Base-by-base conservation (phyloP, 2,888 invertebrate genomes). In the Argyra leucocephala region DNA sequence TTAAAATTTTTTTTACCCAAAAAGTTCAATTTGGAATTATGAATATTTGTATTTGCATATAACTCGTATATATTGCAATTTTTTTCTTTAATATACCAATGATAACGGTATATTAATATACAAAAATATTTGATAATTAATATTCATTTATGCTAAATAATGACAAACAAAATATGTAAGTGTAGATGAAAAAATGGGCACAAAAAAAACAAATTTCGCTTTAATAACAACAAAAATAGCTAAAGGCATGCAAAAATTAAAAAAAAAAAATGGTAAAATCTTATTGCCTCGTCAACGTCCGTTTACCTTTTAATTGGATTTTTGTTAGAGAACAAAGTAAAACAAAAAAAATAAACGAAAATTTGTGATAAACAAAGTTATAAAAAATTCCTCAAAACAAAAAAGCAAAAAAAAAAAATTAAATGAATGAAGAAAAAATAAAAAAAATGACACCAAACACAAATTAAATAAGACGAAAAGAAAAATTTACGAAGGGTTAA, bases 101-200 rank as follows among this genome's bases (percentile, higher is more conserved):
- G 31, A 31, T 31, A 10, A 31, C 31, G 31, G 31, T 31, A n/a
- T n/a, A 48, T 48, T 2, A 48, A 48, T 48, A 48, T 18, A 48
- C 48, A 48, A 18, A 48, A 48, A 18, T 48, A 48, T 48, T 18
- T 48, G 48, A 48, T 48, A 48, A 48, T 48, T 48, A 48, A 48
- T 48, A 48, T 48, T 48, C 48, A 48, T 48, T 48, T 48, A 48
- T 48, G 48, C n/a, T 48, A 48, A 48, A 48, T 48, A 48, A 48
- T 48, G 48, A 48, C 18, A 18, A n/a, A 48, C 48, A 48, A 48
- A 48, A 48, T 48, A 48, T 48, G 2, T 48, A 31, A 31, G 6
- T n/a, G 10, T 31, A 31, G 31, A 6, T 31, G 2, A 48, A 48
- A 48, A 48, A 48, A n/a, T 2, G 15, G 18, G 15, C 2, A 48